These are phyloP conservation scores for Cariama cristata DNA, from an alignment of 2,113 vertebrate species.

Conservation along the genomic window DNA sequence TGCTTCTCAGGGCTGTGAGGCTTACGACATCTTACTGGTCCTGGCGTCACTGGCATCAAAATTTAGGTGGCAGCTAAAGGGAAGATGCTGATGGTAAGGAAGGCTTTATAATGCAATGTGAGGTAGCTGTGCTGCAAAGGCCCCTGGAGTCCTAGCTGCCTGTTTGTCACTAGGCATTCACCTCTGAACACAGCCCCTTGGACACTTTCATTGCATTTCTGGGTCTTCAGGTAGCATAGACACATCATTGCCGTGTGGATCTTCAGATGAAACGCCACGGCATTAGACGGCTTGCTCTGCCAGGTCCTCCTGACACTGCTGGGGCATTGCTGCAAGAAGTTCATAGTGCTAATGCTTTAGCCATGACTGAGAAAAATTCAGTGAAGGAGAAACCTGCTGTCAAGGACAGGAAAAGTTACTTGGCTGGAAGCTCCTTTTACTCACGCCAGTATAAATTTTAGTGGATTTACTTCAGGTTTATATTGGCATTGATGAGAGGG, in stretches of 20 bases:
- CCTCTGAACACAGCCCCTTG: neutral
- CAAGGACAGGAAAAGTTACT: neutral
- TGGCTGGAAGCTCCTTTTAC: neutral
- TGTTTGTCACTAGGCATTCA: neutral
- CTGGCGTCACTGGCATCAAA: accelerated
- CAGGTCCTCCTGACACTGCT: neutral
- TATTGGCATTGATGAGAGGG: neutral
- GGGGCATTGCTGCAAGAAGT: neutral
- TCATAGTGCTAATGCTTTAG: neutral
- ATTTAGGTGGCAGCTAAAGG: neutral
- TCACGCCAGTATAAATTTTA: neutral
- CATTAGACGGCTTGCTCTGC: neutral
- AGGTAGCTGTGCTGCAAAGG: neutral
- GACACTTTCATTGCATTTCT: neutral
- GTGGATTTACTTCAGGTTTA: neutral
- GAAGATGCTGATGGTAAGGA: neutral
- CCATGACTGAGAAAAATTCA: neutral
- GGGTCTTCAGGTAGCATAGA: neutral
- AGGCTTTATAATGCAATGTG: accelerated
- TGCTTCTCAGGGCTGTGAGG: neutral
- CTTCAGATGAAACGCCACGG: accelerated
- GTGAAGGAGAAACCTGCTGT: neutral
- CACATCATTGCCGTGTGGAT: accelerated
- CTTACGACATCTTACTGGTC: neutral
- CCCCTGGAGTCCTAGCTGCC: neutral